Conservation (phyloP, 1,140 invertebrate genomes). For the Lordiphosa collinella region DNA sequence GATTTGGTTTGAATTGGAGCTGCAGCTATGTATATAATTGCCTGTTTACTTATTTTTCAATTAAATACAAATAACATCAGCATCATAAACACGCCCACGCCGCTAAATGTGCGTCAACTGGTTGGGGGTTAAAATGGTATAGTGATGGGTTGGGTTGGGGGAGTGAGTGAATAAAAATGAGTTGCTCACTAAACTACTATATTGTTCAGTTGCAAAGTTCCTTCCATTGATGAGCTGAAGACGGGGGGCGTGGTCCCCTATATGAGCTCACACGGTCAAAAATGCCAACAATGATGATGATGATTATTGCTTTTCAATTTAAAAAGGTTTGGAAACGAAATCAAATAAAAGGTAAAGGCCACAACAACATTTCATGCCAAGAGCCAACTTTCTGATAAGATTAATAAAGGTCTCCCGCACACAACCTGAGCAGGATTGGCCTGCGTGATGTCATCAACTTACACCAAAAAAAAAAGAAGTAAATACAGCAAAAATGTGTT, state of each 20-base stretch:
- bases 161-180: too few relatives aligned
- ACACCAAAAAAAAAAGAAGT: constrained; percentile 25
- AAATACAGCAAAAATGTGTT: constrained; percentile 18
- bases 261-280: constrained; percentile 15
- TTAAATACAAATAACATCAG: constrained; percentile 60
- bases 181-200: too few relatives aligned
- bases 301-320: constrained; percentile 10
- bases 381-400: constrained; percentile 67
- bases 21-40: constrained; percentile 42
- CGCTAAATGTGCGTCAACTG: constrained; percentile 15
- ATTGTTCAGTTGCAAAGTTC: too few relatives aligned
- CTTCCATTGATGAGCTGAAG: too few relatives aligned
- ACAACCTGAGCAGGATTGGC: constrained; percentile 29
- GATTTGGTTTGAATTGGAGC: constrained; percentile 13
- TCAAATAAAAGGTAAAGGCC: constrained; percentile 40
- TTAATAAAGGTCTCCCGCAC: constrained; percentile 55
- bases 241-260: background rate
- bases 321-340: constrained; percentile 21
- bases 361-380: constrained; percentile 27
- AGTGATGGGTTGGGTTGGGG: too few relatives aligned
- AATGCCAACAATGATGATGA: too few relatives aligned
- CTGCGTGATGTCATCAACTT: constrained; percentile 58
- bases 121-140: background rate
- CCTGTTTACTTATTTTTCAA: constrained; percentile 72
- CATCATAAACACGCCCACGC: constrained; percentile 62